Base-by-base conservation (phyloP, 30 jellyfish, hydroid and myxozoan species). In the Cassiopea xamachana region DNA sequence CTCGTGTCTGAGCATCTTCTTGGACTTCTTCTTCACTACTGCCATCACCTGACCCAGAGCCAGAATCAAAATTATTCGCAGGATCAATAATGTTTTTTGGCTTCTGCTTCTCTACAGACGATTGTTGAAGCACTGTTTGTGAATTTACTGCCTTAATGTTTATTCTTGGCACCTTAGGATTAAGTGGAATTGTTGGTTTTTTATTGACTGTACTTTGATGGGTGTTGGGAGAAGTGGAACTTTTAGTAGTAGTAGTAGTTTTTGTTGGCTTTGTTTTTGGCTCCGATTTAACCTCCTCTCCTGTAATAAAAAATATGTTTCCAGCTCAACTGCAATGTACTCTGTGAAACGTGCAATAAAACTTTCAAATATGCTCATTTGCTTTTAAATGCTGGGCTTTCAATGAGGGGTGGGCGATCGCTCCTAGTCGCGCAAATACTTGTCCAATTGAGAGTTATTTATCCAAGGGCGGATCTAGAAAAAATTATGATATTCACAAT, bases 161-260 rank as follows among this genome's bases (percentile, higher is more conserved):
- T 7, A 75, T 82, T 82, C 69, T 80, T 1, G 89, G 2, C 15
- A 44, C 10, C n/a, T 27, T 47, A 7, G 44, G 19, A 39, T 14
- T 6, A 80, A 60, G 69, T 19, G 83, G 59, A 8, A 50, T 39
- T 1, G 90, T 82, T 82, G 90, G 90, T 73, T 67, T 82, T 51
- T 82, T 82, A 46, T 82, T 82, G 7, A 82, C 69, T 5, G 73
- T 49, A 27, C 89, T 81, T 61, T 81, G 89, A 44, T 81, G 80
- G 19, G 4, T 55, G 67, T 16, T 62, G 48, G 18, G 6, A 17
- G 71, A 1, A 9, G 85, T 7, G 1, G 85, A 55, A n/a, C n/a
- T n/a, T n/a, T n/a, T n/a, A 49, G 2, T 44, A 13, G 43, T 18
- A 50, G 48, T 39, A 1, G 51, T 43, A 17, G 55, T 55, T 78